Base-by-base conservation (phyloP, 2,113 vertebrate genomes). In the Lutjanus erythropterus region DNA sequence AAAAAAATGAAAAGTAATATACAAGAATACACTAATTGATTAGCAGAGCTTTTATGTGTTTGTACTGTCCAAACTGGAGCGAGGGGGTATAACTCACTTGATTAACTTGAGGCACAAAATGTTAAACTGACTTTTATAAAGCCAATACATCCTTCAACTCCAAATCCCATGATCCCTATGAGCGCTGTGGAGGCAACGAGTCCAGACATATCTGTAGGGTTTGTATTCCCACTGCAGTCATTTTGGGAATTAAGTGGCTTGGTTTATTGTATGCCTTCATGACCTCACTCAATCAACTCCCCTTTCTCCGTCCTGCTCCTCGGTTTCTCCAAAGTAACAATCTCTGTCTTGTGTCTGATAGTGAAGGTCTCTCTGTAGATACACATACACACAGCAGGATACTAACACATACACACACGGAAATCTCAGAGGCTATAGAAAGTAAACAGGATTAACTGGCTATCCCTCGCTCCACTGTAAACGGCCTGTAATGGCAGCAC, bases 391-490 rank as follows among this genome's bases (percentile, higher is more conserved):
- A 71, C 59, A 75, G 14, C 47, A 35, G 27, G 2, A 60, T 25
- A 23, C 29, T 14, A 68, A 64, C 61, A 71, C 61, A 84, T 52
- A 81, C 76, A 77, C 56, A 69, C 80, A 66, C 37, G 11, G 78
- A 90, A 82, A 86, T 86, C 89, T 89, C 89, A 79, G 52, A 72
- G 88, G 86, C 88, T 86, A 88, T 89, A 89, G 89, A 90, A 93
- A 93, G 93, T 95, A 93, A 95, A 94, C 92, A 93, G 92, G 94
- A 94, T 94, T 94, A 94, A 83, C 78, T 71, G 81, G 83, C 87
- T 86, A 91, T 93, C 90, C 89, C 83, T 91, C 78, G 81, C 88
- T 92, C 83, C 84, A 86, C 87, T 93, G 92, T 93, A 94, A 94
- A 94, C 77, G 86, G 89, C 79, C 88, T 81, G 85, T 92, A 93